Conservation (phyloP, 2,888 invertebrate genomes). For the Linnaemya vulpina region DNA sequence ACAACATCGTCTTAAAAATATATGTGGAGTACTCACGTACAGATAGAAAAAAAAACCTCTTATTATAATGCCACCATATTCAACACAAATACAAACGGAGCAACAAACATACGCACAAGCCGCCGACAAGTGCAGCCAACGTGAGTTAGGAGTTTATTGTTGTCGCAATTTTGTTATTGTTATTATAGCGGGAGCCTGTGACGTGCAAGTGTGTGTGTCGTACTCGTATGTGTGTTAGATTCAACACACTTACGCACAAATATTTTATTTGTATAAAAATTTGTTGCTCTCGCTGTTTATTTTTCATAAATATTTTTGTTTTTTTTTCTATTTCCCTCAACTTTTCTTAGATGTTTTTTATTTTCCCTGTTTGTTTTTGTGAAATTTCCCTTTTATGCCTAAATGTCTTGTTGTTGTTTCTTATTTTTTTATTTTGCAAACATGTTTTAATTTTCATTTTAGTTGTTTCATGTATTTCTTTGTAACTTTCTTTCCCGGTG, state of each 20-base stretch:
- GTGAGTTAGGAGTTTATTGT: slow-evolving; percentile 46
- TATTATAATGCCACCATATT: slow-evolving; percentile 56
- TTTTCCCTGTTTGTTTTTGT: background rate
- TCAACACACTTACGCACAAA: background rate
- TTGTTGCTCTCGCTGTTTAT: slow-evolving; percentile 71
- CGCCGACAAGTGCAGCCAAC: slow-evolving; percentile 35
- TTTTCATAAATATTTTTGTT: slow-evolving; percentile 50
- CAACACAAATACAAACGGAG: slow-evolving; percentile 24
- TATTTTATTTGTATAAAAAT: slow-evolving; percentile 67
- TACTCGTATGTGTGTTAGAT: slow-evolving; percentile 46
- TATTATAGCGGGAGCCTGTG: slow-evolving; percentile 57
- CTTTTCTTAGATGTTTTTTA: background rate
- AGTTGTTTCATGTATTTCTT: slow-evolving; percentile 27
- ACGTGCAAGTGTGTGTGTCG: slow-evolving; percentile 41
- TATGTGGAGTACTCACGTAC: slow-evolving; percentile 53
- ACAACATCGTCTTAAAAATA: slow-evolving; percentile 52
- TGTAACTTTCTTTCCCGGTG: slow-evolving; percentile 25
- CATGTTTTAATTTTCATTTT: slow-evolving; percentile 46
- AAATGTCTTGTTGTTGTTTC: too few relatives aligned
- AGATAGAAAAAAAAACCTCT: slow-evolving; percentile 36
- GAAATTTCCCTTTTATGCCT: slow-evolving; percentile 48
- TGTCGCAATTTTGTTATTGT: slow-evolving; percentile 32
- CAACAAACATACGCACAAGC: background rate
- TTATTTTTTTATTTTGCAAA: slow-evolving; percentile 42
- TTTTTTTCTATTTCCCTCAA: slow-evolving; percentile 65